These are phyloP conservation scores for Dasyurus viverrinus DNA, from an alignment of 2,113 vertebrate genomes.

Conservation along the genomic window DNA sequence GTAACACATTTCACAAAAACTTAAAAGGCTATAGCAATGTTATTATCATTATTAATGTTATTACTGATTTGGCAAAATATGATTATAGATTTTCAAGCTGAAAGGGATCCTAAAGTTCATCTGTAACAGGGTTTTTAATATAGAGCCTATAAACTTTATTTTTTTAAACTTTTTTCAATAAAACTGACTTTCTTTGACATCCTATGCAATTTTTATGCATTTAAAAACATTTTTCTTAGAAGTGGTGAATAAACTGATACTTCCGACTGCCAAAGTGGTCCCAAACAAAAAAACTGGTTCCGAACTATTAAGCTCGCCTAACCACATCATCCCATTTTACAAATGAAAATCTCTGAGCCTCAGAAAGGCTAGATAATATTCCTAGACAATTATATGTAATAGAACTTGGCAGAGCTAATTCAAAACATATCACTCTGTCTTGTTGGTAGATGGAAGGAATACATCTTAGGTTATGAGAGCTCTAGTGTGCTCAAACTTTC, in stretches of 20 bases:
- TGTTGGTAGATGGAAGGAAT: not conserved
- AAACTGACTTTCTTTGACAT: not conserved
- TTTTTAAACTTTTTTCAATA: not conserved
- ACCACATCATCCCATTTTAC: not conserved
- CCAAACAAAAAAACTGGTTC: not conserved
- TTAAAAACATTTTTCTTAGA: not conserved
- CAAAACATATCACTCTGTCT: not conserved
- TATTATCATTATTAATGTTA: not conserved
- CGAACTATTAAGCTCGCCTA: not conserved
- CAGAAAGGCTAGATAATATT: not conserved
- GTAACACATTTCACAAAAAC: not conserved
- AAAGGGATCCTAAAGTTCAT: not conserved
- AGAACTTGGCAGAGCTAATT: not conserved
- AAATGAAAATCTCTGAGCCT: not conserved
- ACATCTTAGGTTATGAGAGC: not conserved
- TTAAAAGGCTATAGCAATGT: not conserved
- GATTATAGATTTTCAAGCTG: not conserved
- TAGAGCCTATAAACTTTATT: not conserved
- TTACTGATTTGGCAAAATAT: not conserved
- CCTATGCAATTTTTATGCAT: not conserved
- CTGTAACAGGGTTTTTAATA: not conserved
- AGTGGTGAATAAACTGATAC: not conserved
- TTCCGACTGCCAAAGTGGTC: not conserved
- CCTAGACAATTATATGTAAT: not conserved
- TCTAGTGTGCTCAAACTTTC: not conserved